Percentiles rank a stretch among this genome's conserved stretches.
Conservation (phyloP, 1,140 invertebrate genomes). For the Calosoma granatense region DNA sequence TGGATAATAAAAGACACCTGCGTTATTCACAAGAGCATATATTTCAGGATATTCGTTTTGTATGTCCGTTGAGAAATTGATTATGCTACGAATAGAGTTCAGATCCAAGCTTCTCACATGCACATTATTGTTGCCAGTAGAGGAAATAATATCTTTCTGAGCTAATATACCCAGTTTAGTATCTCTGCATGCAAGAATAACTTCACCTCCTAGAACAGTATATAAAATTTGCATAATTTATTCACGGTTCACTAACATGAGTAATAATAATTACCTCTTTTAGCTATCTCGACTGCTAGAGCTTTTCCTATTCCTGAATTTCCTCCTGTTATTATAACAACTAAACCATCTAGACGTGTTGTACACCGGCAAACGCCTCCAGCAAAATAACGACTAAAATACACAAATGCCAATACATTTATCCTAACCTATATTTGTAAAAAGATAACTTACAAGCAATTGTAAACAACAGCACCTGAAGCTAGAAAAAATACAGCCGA, state of each 20-base stretch:
- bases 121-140: slow-evolving; percentile 28
- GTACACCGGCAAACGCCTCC: slow-evolving; percentile 32
- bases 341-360: slow-evolving; percentile 37
- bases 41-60: slow-evolving; percentile 25
- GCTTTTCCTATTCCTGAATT: slow-evolving; percentile 50
- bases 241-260: neutral
- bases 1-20: slow-evolving; percentile 46
- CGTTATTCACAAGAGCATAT: slow-evolving; percentile 49
- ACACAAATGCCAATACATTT: slow-evolving; percentile 8
- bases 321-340: slow-evolving; percentile 49
- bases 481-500: slow-evolving; percentile 23
- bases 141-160: slow-evolving; percentile 31
- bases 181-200: slow-evolving; percentile 44
- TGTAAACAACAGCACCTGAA: slow-evolving; percentile 25
- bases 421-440: neutral
- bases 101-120: slow-evolving; percentile 29
- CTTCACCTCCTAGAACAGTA: slow-evolving; percentile 33
- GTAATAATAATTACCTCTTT: slow-evolving; percentile 24
- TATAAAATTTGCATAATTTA: slow-evolving; percentile 15
- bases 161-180: slow-evolving; percentile 35
- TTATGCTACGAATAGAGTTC: slow-evolving; percentile 27
- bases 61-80: slow-evolving; percentile 25
- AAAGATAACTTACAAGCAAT: slow-evolving; percentile 24
- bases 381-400: slow-evolving; percentile 29
- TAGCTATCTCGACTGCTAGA: slow-evolving; percentile 38